These are phyloP conservation scores for Mylabris sibirica DNA, from an alignment of 2,888 invertebrate species.

Conservation along the genomic window DNA sequence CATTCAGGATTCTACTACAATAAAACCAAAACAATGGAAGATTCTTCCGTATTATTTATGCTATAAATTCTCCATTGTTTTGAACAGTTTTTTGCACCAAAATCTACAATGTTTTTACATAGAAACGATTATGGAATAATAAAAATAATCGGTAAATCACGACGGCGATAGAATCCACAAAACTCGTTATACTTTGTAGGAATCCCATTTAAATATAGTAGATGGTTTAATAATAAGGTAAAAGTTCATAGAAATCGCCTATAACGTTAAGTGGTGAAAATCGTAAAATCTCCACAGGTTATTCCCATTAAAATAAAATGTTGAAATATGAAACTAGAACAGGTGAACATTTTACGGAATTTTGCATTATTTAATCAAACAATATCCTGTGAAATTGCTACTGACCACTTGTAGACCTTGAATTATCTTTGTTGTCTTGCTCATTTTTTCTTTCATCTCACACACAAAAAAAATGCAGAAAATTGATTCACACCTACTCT, in stretches of 20 bases:
- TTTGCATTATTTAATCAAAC: background rate
- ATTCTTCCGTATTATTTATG: background rate
- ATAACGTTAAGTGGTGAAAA: conserved; percentile 1
- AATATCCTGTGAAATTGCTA: background rate
- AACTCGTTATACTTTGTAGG: background rate
- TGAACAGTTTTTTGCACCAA: background rate
- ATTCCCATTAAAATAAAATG: background rate
- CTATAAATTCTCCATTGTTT: background rate
- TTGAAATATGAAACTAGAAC: background rate
- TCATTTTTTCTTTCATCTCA: background rate
- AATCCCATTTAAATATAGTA: background rate
- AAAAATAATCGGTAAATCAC: background rate
- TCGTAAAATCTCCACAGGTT: background rate
- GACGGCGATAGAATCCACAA: background rate
- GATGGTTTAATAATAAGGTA: background rate
- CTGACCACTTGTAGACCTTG: background rate
- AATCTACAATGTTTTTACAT: background rate
- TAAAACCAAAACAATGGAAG: background rate
- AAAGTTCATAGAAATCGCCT: background rate
- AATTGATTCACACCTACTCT: background rate
- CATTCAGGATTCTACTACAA: background rate
- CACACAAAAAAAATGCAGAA: background rate
- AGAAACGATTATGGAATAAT: background rate
- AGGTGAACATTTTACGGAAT: background rate
- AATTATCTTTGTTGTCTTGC: background rate